Evolutionary conservation across 2,888 invertebrate genomes (phyloP).

Genomic region (Drosophila nr. perissopoda): DNA sequence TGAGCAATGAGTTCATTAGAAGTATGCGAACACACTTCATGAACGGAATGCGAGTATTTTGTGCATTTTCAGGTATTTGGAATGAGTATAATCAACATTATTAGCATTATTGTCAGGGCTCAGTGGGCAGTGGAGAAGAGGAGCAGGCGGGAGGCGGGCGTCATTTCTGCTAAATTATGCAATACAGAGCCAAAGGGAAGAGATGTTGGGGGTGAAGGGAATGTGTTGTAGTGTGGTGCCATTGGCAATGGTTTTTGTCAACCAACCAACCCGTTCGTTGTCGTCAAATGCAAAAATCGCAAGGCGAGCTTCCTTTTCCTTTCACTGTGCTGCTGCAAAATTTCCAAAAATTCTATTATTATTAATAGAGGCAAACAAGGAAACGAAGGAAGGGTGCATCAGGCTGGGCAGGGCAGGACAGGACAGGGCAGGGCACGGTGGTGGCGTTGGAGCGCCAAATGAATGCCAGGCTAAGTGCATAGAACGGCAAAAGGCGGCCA

Average conservation of each 20-base stretch:
- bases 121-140: slow-evolving; percentile 1
- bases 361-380: slow-evolving; percentile 64
- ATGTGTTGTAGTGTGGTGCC: slow-evolving; percentile 8
- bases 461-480: slow-evolving; percentile 44
- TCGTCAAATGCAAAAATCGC: slow-evolving; percentile 75
- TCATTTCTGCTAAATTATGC: slow-evolving; percentile 42
- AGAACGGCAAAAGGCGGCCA: slow-evolving; percentile 52
- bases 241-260: slow-evolving; percentile 41
- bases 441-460: slow-evolving; percentile 31
- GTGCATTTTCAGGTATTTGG: slow-evolving; percentile 43
- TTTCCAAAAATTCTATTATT: slow-evolving; percentile 80
- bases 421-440: not conserved
- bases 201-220: not conserved
- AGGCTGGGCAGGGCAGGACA: not conserved
- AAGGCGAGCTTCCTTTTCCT: slow-evolving; percentile 73
- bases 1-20: slow-evolving; percentile 39
- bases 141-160: slow-evolving; percentile 2
- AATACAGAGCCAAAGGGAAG: slow-evolving; percentile 32
- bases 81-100: slow-evolving; percentile 60
- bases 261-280: slow-evolving; percentile 65
- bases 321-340: slow-evolving; percentile 60
- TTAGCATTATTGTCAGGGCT: slow-evolving; percentile 71
- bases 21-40: slow-evolving; percentile 3
- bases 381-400: not conserved
- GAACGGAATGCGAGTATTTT: slow-evolving; percentile 32